Percentiles rank a stretch among this genome's conserved stretches.
phyloP scores from a whole-genome alignment of 2,888 invertebrate species.

The Eupithecia pulchellata region DNA sequence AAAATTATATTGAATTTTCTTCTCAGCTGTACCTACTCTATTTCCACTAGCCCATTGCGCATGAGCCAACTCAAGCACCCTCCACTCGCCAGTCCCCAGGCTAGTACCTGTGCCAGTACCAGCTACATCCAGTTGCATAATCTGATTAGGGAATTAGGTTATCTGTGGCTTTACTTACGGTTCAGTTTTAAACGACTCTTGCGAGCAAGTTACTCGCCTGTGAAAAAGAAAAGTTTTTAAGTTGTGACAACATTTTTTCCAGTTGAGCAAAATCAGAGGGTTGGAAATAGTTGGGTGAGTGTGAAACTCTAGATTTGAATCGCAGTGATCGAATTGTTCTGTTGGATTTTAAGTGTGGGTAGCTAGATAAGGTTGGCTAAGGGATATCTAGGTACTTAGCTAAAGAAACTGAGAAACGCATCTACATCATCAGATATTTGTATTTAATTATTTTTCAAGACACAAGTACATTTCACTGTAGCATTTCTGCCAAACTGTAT shows the following conservation, averaged over 20 bases:
- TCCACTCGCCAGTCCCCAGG: slow-evolving; percentile 46
- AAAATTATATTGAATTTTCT: background rate
- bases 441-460: too few species aligned
- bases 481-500: too few species aligned
- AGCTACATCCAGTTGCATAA: slow-evolving; percentile 55
- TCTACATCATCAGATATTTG: too few species aligned
- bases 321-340: background rate
- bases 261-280: background rate
- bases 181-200: slow-evolving; percentile 26
- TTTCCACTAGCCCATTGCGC: slow-evolving; percentile 59
- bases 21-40: slow-evolving; percentile 11
- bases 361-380: too few species aligned
- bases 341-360: too few species aligned
- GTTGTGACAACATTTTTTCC: background rate
- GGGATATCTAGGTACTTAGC: too few species aligned
- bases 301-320: background rate
- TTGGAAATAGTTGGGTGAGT: background rate
- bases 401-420: too few species aligned
- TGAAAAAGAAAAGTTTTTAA: background rate
- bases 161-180: slow-evolving; percentile 31
- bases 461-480: too few species aligned
- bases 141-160: slow-evolving; percentile 59
- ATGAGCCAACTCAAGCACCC: slow-evolving; percentile 62
- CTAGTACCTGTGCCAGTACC: slow-evolving; percentile 29
- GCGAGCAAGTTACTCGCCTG: background rate